These are phyloP conservation scores for Mythimna loreyi DNA, from an alignment of 2,888 invertebrate genomes.

Conservation along the genomic window DNA sequence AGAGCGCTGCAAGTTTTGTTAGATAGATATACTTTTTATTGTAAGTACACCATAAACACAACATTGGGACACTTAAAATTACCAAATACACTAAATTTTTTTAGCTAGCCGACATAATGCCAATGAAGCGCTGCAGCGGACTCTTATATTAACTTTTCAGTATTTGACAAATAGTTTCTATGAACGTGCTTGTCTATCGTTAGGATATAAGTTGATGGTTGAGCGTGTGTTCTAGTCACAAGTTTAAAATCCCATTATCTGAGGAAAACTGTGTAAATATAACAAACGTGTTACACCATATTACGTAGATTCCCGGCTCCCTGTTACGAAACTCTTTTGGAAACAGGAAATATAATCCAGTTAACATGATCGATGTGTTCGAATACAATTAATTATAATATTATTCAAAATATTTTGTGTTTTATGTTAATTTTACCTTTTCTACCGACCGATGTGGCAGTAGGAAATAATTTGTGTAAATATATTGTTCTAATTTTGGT, in stretches of 20 bases:
- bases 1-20: too few relatives aligned
- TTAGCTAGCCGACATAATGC: too few relatives aligned
- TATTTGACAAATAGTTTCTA: too few relatives aligned
- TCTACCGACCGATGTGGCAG: slow-evolving; percentile 11
- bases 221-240: not conserved
- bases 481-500: slow-evolving; percentile 46
- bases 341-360: slow-evolving; percentile 52
- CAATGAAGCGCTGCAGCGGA: too few relatives aligned
- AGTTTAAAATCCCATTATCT: slow-evolving; percentile 8
- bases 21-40: too few relatives aligned
- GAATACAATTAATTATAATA: slow-evolving; percentile 60
- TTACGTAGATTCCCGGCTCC: slow-evolving; percentile 27
- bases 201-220: too few relatives aligned
- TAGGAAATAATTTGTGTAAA: slow-evolving; percentile 49
- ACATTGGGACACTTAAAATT: too few relatives aligned
- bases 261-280: slow-evolving; percentile 31
- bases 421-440: slow-evolving; percentile 59
- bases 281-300: slow-evolving; percentile 7
- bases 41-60: too few relatives aligned
- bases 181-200: too few relatives aligned
- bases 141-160: too few relatives aligned
- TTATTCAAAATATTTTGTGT: slow-evolving; percentile 64
- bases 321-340: slow-evolving; percentile 28
- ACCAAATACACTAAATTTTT: too few relatives aligned
- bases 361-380: slow-evolving; percentile 58